Percentiles rank a stretch among this genome's conserved stretches.
Evolutionary conservation across 2,888 invertebrate genomes (phyloP).

Genomic region (Linnaemya tessellans): DNA sequence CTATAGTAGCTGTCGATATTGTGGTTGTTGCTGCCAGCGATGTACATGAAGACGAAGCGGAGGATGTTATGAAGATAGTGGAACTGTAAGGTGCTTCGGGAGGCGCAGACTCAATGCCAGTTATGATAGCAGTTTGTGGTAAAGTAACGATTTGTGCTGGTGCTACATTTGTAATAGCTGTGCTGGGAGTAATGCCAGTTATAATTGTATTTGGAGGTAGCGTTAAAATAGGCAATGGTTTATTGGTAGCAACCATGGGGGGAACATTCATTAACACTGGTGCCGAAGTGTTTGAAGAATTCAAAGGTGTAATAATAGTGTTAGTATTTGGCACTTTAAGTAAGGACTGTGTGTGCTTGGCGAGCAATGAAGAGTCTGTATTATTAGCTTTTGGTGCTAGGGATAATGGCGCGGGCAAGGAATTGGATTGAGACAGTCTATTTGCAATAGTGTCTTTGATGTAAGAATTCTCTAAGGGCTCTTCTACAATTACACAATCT

Average conservation of each 20-base stretch:
- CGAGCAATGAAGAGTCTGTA: not conserved
- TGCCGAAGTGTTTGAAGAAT: conserved; percentile 12
- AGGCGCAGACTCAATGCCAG: conserved; percentile 69
- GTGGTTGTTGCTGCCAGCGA: not conserved
- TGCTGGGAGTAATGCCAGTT: conserved; percentile 34
- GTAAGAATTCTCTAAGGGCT: conserved; percentile 29
- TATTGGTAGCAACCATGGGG: conserved; percentile 19
- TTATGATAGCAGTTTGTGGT: conserved; percentile 67
- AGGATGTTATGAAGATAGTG: conserved; percentile 71
- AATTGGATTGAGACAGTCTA: conserved; percentile 35
- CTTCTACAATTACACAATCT: conserved; percentile 79
- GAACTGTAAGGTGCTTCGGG: conserved; percentile 69
- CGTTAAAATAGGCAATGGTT: conserved; percentile 53
- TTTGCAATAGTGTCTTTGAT: conserved; percentile 23
- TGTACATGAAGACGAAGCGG: not conserved
- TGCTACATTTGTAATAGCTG: conserved; percentile 11
- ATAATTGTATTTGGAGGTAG: conserved; percentile 54
- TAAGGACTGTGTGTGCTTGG: conserved; percentile 17
- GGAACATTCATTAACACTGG: conserved; percentile 38
- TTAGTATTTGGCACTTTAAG: conserved; percentile 49
- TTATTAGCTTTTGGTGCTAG: conserved; percentile 28
- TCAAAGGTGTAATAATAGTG: conserved; percentile 47
- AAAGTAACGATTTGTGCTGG: conserved; percentile 34
- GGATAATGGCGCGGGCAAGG: conserved; percentile 1
- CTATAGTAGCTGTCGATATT: not conserved